Conservation (phyloP, 2,888 invertebrate genomes). For the Mantis religiosa region DNA sequence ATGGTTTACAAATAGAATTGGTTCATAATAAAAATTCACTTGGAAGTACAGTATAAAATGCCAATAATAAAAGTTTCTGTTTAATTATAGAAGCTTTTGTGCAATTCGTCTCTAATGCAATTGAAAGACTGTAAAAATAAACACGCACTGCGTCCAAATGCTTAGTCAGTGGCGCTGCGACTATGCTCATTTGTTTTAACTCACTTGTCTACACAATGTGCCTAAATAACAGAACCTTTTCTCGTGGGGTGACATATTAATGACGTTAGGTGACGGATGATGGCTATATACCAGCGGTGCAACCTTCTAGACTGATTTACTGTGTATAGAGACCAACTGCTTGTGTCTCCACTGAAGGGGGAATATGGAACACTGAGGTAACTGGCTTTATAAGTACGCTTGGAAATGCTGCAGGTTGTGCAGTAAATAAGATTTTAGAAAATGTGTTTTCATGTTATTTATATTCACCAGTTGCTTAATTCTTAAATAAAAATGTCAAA, state of each 20-base stretch:
- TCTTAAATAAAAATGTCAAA: too few relatives aligned
- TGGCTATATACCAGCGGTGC: not conserved
- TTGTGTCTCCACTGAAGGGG: not conserved
- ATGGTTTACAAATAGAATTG: too few relatives aligned
- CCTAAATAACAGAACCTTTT: not conserved
- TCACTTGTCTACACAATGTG: not conserved
- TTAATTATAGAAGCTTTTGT: not conserved
- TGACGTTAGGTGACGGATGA: not conserved
- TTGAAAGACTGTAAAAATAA: not conserved
- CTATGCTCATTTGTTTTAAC: not conserved
- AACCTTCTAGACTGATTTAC: not conserved
- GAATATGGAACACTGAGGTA: not conserved
- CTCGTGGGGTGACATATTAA: not conserved
- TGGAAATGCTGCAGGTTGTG: too few relatives aligned
- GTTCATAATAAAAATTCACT: too few relatives aligned
- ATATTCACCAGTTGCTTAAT: too few relatives aligned
- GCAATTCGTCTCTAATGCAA: not conserved
- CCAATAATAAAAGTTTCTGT: too few relatives aligned
- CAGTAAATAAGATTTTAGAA: too few relatives aligned
- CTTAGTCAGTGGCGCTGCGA: not conserved
- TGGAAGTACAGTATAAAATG: too few relatives aligned
- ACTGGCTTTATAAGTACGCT: too few relatives aligned
- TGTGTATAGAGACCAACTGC: too few relatives aligned
- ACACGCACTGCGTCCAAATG: not conserved
- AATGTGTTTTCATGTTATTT: too few relatives aligned